Percentiles rank a stretch among this genome's conserved stretches.
These are phyloP conservation scores for Diadromus collaris DNA, from an alignment of 2,888 invertebrate genomes.

Conservation along the genomic window DNA sequence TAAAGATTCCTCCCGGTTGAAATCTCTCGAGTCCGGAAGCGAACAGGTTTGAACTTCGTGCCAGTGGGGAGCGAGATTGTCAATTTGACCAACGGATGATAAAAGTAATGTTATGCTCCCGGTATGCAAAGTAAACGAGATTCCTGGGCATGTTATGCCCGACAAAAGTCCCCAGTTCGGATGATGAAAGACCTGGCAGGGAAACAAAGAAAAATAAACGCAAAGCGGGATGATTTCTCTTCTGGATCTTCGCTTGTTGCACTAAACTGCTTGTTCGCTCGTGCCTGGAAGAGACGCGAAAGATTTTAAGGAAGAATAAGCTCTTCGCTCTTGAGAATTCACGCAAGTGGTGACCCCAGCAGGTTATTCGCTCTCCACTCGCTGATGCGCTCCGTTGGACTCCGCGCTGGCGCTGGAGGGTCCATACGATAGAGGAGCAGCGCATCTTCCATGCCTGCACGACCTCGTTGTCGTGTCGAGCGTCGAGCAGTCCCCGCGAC, in stretches of 20 bases:
- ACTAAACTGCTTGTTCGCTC: constrained; percentile 25
- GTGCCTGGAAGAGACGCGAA: constrained; percentile 13
- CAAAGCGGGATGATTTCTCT: constrained; percentile 37
- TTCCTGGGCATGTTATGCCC: constrained; percentile 15
- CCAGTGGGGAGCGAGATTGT: not conserved
- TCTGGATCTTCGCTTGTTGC: constrained; percentile 23
- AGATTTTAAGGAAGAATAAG: constrained; percentile 43
- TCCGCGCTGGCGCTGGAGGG: constrained; percentile 21
- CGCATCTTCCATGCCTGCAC: constrained; percentile 55
- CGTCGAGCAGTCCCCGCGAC: constrained; percentile 41
- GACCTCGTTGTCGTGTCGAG: constrained; percentile 56
- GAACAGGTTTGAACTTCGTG: not conserved
- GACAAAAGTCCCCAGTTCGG: constrained; percentile 6
- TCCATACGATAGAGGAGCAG: constrained; percentile 30
- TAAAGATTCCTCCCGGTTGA: not conserved
- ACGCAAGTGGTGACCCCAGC: constrained; percentile 51
- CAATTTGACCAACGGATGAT: constrained; percentile 17
- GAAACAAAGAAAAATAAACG: constrained; percentile 1
- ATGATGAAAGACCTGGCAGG: constrained; percentile 14
- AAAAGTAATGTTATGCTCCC: constrained; percentile 1
- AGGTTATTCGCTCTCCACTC: constrained; percentile 53
- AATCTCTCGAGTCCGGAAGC: constrained; percentile 18
- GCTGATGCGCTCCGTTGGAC: constrained; percentile 29
- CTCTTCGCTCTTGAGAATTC: constrained; percentile 47
- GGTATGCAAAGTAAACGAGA: constrained; percentile 24